Evolutionary conservation across 2,797 vertebrate genomes (phyloP).

Genomic region (Scyliorhinus canicula): DNA sequence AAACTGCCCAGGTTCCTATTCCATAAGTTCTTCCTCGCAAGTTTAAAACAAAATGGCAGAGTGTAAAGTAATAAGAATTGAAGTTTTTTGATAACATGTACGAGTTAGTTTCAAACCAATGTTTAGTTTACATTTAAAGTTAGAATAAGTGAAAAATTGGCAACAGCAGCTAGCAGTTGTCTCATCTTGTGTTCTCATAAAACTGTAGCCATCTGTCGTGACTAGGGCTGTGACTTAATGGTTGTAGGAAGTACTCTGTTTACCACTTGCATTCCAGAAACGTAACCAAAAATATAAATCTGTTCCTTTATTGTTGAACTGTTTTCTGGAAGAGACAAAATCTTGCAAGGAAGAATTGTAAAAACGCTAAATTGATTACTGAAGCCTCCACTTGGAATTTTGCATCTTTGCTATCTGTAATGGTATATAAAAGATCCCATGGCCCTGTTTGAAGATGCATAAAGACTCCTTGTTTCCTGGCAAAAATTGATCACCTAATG

Average conservation of each 20-base stretch:
- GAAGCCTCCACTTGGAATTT: no score
- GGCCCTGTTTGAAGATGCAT: neutral
- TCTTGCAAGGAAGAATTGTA: neutral
- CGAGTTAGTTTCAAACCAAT: neutral
- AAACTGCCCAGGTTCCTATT: neutral
- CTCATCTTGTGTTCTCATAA: neutral
- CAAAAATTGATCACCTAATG: neutral
- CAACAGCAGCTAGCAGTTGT: neutral
- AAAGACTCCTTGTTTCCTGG: neutral
- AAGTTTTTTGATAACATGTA: neutral
- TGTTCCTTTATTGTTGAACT: neutral
- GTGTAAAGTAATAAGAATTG: neutral
- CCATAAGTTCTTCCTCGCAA: neutral
- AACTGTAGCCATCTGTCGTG: constrained; percentile 23
- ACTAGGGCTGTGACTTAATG: neutral
- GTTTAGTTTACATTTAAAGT: neutral
- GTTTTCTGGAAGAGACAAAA: neutral
- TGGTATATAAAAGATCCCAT: neutral
- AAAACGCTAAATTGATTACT: neutral
- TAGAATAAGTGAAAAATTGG: neutral
- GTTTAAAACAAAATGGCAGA: neutral
- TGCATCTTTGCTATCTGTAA: neutral
- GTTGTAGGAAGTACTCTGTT: neutral
- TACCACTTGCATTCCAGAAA: constrained; percentile 1
- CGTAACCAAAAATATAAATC: neutral